Conservation (phyloP, 1,140 invertebrate genomes). For the Mylabris phalerata region DNA sequence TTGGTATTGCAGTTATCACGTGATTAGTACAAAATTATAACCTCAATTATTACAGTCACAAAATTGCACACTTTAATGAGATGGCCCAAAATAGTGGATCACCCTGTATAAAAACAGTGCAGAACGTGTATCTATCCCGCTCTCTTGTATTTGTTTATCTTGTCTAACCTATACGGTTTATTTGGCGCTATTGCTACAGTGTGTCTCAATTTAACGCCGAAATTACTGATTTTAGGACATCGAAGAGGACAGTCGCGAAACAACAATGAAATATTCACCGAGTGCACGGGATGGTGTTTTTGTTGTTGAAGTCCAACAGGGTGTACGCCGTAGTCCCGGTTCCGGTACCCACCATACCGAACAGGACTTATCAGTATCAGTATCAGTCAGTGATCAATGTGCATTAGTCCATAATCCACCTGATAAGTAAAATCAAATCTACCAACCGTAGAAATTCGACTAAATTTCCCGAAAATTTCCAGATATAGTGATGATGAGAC, state of each 20-base stretch:
- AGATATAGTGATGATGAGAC: conserved; percentile 40
- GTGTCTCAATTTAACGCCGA: neutral
- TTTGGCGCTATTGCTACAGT: too few species aligned
- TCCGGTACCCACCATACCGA: conserved; percentile 21
- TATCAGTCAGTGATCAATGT: conserved; percentile 33
- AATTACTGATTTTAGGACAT: conserved; percentile 51
- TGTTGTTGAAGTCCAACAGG: conserved; percentile 63
- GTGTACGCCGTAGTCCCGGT: conserved; percentile 41
- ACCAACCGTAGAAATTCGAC: neutral
- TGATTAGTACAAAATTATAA: too few species aligned
- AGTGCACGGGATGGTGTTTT: conserved; percentile 67
- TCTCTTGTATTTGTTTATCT: too few species aligned
- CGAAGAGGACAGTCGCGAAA: conserved; percentile 56
- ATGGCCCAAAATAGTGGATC: too few species aligned
- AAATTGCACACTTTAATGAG: too few species aligned
- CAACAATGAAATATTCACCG: conserved; percentile 60
- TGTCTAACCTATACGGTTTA: too few species aligned
- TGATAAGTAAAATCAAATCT: conserved; percentile 27
- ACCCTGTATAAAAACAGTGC: too few species aligned
- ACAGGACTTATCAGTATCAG: conserved; percentile 22
- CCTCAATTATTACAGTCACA: too few species aligned
- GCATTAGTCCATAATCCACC: conserved; percentile 39
- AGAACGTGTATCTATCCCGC: too few species aligned
- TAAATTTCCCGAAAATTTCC: conserved; percentile 21
- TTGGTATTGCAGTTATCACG: too few species aligned